Evolutionary conservation across 2,888 invertebrate genomes (phyloP).

Genomic region (Andrena chrysosceles): DNA sequence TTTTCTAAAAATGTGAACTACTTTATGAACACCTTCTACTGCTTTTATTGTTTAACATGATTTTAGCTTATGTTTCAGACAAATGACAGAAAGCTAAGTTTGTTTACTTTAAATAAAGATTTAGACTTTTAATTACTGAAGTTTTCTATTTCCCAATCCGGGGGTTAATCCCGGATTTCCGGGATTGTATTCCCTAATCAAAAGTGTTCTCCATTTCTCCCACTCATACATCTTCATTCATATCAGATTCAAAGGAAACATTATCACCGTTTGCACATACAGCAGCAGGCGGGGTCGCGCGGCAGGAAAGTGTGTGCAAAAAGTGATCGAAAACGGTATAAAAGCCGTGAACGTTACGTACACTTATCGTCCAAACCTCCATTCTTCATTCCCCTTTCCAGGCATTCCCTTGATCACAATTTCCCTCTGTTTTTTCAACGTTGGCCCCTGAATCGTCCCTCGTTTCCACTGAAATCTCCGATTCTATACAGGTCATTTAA

Average conservation of each 20-base stretch:
- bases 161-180: no score
- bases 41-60: no score
- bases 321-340: not conserved
- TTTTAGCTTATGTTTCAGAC: no score
- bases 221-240: not conserved
- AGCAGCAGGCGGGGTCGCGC: no score
- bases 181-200: no score
- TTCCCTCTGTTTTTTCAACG: not conserved
- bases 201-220: no score
- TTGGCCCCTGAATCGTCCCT: not conserved
- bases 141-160: no score
- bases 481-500: not conserved
- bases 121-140: no score
- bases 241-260: not conserved
- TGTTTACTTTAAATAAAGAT: no score
- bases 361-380: not conserved
- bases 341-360: constrained; percentile 17
- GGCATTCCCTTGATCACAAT: constrained; percentile 6
- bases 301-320: not conserved
- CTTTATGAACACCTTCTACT: no score
- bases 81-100: no score
- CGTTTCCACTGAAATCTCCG: constrained; percentile 15
- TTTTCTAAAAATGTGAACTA: no score
- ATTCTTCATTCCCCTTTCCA: not conserved
- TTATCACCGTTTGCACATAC: not conserved